A percentile compares a stretch with the other conserved stretches of the same genome.
Evolutionary conservation across 2,888 invertebrate species (phyloP).

Genomic region (Drosophila prostipennis): DNA sequence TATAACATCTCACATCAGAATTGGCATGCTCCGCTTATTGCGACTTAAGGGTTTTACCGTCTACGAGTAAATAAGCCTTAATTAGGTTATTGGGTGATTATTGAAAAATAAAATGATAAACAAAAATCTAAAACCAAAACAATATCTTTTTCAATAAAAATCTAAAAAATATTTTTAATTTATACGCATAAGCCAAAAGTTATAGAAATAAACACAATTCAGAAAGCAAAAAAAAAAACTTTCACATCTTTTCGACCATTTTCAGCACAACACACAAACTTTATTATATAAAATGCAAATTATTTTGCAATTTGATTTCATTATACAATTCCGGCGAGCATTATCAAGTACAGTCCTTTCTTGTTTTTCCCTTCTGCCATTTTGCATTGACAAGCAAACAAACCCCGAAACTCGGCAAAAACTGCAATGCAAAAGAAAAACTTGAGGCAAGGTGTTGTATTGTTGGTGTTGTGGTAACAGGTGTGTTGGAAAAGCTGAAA

Average conservation of each 20-base stretch:
- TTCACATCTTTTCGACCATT: neutral
- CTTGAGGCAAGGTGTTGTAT: constrained; percentile 58
- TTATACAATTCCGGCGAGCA: constrained; percentile 54
- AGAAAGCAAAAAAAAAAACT: neutral
- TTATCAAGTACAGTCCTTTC: constrained; percentile 50
- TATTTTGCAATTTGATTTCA: constrained; percentile 67
- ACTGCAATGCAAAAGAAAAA: constrained; percentile 48
- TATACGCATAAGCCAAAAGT: constrained; percentile 9
- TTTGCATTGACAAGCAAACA: constrained; percentile 52
- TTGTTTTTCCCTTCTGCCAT: constrained; percentile 28
- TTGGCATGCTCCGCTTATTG: constrained; percentile 1
- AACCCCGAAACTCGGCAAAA: constrained; percentile 38
- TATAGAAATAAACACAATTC: constrained; percentile 8
- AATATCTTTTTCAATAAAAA: neutral
- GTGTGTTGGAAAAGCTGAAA: constrained; percentile 50
- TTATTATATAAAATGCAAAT: constrained; percentile 69
- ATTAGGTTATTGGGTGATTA: neutral
- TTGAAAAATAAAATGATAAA: too few relatives aligned
- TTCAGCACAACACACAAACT: constrained; percentile 50
- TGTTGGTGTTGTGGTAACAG: constrained; percentile 53
- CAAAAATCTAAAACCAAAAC: neutral
- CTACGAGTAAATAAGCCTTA: neutral
- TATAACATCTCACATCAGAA: neutral
- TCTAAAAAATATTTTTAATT: neutral
- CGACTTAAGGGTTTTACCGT: neutral